Evolutionary conservation across 2,113 vertebrate species (phyloP).

Genomic region (Fregetta grallaria): DNA sequence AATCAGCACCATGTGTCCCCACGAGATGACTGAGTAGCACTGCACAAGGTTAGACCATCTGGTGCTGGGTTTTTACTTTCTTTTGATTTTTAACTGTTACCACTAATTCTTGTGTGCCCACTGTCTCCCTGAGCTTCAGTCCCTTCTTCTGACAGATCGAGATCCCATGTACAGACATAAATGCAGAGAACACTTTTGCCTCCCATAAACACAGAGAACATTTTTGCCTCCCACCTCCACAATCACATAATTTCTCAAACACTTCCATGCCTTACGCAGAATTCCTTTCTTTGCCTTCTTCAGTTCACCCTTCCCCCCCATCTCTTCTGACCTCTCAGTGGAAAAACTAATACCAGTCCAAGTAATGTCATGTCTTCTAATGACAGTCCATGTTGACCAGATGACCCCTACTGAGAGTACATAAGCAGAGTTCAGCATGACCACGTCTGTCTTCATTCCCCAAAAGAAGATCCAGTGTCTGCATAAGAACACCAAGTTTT

Average conservation of each 20-base stretch:
- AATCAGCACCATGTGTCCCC: constrained; percentile 52
- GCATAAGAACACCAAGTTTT: background rate
- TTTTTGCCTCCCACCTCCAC: background rate
- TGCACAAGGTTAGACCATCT: constrained; percentile 38
- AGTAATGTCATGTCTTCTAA: background rate
- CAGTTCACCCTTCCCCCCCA: background rate
- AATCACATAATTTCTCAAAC: background rate
- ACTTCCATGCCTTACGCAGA: background rate
- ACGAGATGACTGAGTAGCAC: background rate
- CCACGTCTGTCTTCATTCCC: background rate
- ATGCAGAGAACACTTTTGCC: background rate
- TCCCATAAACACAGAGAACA: background rate
- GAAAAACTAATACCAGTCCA: background rate
- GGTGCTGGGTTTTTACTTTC: background rate
- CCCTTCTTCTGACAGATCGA: constrained; percentile 13
- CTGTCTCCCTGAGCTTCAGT: background rate
- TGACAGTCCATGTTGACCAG: background rate
- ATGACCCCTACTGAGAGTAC: background rate
- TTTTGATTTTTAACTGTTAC: constrained; percentile 24
- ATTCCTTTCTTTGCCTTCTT: background rate
- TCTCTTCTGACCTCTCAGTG: background rate
- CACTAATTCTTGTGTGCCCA: background rate
- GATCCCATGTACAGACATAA: background rate
- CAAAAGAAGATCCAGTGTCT: background rate
- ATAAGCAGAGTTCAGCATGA: background rate